phyloP scores from a whole-genome alignment of 2,797 vertebrate species.

The Chaetophractus vellerosus region DNA sequence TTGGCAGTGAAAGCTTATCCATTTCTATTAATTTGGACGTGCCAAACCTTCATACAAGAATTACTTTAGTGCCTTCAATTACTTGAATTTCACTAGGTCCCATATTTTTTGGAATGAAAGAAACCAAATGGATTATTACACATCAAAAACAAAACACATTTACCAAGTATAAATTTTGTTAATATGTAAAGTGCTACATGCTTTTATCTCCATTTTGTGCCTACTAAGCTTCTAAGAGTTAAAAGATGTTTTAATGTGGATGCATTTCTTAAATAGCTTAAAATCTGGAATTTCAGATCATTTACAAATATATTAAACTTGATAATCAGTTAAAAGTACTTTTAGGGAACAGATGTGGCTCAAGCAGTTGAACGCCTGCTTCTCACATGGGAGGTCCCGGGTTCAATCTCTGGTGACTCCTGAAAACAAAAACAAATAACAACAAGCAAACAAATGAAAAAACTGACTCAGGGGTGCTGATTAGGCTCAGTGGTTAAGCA shows the following conservation, averaged over 20 bases:
- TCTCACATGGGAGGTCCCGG: too few species aligned
- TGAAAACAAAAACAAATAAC: too few species aligned
- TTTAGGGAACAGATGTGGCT: neutral
- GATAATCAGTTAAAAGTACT: neutral
- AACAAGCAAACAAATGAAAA: too few species aligned
- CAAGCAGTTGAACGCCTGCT: too few species aligned
- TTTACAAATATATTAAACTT: slow-evolving; percentile 37
- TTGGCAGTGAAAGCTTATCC: neutral
- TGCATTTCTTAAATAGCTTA: slow-evolving; percentile 16
- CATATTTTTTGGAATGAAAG: slow-evolving; percentile 21
- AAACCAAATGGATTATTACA: slow-evolving; percentile 5
- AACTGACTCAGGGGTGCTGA: too few species aligned
- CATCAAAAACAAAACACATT: slow-evolving; percentile 13
- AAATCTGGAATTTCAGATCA: slow-evolving; percentile 47
- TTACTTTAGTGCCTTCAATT: neutral
- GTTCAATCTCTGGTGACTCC: too few species aligned
- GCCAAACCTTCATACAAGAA: neutral
- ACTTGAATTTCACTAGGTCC: neutral
- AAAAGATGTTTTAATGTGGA: neutral
- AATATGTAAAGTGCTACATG: neutral
- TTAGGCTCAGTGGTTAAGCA: too few species aligned
- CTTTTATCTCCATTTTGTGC: slow-evolving; percentile 1
- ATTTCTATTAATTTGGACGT: slow-evolving; percentile 23
- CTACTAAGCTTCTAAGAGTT: neutral
- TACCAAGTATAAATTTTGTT: neutral